Evolutionary conservation across 2,113 vertebrate genomes (phyloP).

Genomic region (Sinocyclocheilus grahami): DNA sequence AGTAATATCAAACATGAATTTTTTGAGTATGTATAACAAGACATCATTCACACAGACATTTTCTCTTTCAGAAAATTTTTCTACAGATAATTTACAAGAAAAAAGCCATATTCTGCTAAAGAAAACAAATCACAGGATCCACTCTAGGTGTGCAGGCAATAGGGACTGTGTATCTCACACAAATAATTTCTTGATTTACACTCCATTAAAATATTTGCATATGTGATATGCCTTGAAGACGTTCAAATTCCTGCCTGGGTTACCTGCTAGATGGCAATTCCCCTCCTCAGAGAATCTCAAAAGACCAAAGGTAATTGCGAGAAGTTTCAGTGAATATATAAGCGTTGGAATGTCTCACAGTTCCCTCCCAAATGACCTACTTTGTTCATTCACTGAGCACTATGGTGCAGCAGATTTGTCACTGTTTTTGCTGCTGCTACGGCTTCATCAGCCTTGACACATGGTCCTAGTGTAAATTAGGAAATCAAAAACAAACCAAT

Average conservation of each 20-base stretch:
- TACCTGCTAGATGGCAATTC: neutral
- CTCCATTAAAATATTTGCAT: conserved; percentile 6
- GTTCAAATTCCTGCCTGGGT: conserved; percentile 34
- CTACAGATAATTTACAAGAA: neutral
- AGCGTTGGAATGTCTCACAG: neutral
- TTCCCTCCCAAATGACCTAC: neutral
- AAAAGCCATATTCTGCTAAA: neutral
- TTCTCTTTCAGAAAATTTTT: no score
- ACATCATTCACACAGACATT: no score
- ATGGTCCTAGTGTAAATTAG: conserved; percentile 5
- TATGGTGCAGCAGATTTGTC: conserved; percentile 21
- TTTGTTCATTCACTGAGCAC: conserved; percentile 27
- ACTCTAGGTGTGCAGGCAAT: neutral
- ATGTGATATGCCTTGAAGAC: conserved; percentile 1
- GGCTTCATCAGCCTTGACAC: neutral
- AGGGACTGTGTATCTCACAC: conserved; percentile 19
- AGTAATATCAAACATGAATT: neutral
- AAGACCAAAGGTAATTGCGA: conserved; percentile 24
- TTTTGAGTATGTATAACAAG: neutral
- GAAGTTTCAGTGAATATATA: conserved; percentile 26
- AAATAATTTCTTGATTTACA: conserved; percentile 29
- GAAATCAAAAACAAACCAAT: neutral
- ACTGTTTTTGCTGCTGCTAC: neutral
- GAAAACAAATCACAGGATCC: neutral
- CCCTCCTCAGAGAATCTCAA: neutral